Conservation (phyloP, 1,140 invertebrate genomes). For the Microplitis demolitor region DNA sequence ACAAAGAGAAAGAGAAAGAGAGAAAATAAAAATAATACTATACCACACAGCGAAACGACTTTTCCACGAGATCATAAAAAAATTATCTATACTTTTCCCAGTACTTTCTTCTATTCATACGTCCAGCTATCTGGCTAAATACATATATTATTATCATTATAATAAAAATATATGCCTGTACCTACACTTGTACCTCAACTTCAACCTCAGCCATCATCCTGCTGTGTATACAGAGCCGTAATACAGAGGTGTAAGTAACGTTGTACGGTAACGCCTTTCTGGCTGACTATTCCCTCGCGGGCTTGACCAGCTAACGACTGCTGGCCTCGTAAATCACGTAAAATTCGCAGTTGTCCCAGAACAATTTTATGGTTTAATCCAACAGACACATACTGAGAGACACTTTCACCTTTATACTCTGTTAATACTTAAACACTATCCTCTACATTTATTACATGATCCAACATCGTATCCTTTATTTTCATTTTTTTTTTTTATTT, state of each 20-base stretch:
- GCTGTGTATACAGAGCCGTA: no score
- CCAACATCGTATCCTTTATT: no score
- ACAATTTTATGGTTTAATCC: conserved; percentile 53
- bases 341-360: conserved; percentile 39
- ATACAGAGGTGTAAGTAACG: neutral
- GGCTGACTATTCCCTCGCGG: conserved; percentile 19
- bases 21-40: no score
- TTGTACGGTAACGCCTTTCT: conserved; percentile 15
- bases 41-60: no score
- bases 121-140: neutral
- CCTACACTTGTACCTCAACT: no score
- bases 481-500: no score
- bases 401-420: neutral
- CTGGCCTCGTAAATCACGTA: conserved; percentile 44
- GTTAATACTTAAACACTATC: no score
- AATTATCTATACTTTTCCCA: conserved; percentile 6
- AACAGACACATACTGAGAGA: conserved; percentile 31
- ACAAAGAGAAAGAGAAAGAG: no score
- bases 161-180: no score
- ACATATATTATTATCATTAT: no score
- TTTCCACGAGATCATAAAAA: neutral
- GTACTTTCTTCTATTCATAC: neutral
- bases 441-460: no score
- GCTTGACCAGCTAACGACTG: conserved; percentile 26
- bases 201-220: no score